A percentile compares a stretch with the other conserved stretches of the same genome.
phyloP scores from a whole-genome alignment of 2,888 invertebrate species.

The Pocota personata region DNA sequence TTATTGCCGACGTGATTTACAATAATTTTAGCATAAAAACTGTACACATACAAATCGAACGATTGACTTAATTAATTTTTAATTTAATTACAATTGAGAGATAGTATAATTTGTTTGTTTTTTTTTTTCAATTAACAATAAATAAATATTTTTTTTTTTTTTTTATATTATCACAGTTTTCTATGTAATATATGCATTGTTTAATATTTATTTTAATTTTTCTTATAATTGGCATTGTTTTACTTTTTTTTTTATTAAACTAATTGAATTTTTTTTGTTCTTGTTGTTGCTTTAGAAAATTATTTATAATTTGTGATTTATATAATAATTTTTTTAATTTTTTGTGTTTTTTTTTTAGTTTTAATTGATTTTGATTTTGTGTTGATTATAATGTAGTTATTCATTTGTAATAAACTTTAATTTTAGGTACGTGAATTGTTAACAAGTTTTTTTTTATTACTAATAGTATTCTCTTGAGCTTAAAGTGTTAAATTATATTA shows the following conservation, averaged over 20 bases:
- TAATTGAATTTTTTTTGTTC: conserved; percentile 19
- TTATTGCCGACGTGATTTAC: conserved; percentile 23
- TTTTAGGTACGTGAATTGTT: conserved; percentile 59
- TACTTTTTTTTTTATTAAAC: conserved; percentile 17
- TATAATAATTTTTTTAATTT: neutral
- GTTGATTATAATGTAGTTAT: conserved; percentile 17
- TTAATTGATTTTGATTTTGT: conserved; percentile 52
- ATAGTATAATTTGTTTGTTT: conserved; percentile 13
- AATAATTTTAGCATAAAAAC: conserved; percentile 20
- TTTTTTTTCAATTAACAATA: conserved; percentile 27
- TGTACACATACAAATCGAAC: conserved; percentile 40
- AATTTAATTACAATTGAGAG: conserved; percentile 44
- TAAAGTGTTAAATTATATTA: neutral
- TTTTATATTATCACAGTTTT: conserved; percentile 72
- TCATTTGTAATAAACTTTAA: conserved; percentile 37
- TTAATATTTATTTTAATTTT: conserved; percentile 29
- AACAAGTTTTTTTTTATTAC: conserved; percentile 31
- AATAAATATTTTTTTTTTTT: conserved; percentile 28
- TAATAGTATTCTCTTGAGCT: neutral
- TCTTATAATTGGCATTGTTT: conserved; percentile 56
- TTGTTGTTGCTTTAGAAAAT: conserved; percentile 18
- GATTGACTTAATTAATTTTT: conserved; percentile 42
- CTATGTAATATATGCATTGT: conserved; percentile 61
- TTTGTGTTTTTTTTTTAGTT: too few relatives aligned
- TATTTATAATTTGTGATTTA: conserved; percentile 7